phyloP scores from a whole-genome alignment of 1,140 invertebrate genomes.

The Brachionus plicatilis region DNA sequence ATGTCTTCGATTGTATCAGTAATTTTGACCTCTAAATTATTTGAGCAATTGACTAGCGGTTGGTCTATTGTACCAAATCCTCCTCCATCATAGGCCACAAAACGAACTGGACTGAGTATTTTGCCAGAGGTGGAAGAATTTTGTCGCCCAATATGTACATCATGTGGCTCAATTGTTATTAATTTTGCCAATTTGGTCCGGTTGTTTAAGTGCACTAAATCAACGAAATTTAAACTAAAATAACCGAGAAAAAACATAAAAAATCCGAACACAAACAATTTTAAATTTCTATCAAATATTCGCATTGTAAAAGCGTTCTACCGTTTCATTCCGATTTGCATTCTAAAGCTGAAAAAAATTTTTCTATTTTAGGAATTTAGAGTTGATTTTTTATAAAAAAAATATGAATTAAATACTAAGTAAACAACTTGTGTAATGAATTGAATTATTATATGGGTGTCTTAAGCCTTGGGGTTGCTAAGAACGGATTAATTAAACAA shows the following conservation, averaged over 20 bases:
- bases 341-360: neutral
- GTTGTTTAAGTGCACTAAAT: neutral
- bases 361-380: neutral
- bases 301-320: neutral
- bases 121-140: neutral
- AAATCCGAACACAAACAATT: conserved; percentile 5
- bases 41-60: neutral
- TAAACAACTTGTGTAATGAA: neutral
- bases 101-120: neutral
- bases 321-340: neutral
- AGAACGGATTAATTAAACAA: neutral
- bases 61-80: conserved; percentile 22
- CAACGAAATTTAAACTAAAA: conserved; percentile 16
- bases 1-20: neutral
- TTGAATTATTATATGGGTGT: neutral
- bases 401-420: neutral
- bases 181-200: neutral
- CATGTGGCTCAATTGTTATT: neutral
- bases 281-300: conserved; percentile 12
- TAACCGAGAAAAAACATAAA: conserved; percentile 24
- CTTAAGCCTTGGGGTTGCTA: neutral
- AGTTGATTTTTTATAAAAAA: neutral
- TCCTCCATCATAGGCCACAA: conserved; percentile 2
- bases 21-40: neutral
- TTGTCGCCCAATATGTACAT: neutral